Conservation (phyloP, 1,140 invertebrate species). For the Scaptomyza hsui region DNA sequence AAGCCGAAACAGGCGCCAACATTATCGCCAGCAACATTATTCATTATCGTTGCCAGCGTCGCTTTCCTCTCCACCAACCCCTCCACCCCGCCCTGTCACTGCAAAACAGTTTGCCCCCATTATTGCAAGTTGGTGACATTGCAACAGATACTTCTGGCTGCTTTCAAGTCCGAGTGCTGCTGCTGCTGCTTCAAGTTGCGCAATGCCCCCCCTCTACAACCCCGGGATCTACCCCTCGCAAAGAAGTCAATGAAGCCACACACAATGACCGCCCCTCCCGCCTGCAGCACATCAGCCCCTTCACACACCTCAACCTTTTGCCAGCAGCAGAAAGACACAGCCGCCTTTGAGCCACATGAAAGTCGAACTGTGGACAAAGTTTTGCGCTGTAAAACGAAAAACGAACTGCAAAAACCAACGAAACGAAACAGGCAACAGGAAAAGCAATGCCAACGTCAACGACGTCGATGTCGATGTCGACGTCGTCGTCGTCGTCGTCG, state of each 20-base stretch:
- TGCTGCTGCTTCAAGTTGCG: constrained; percentile 60
- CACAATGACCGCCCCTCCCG: constrained; percentile 1
- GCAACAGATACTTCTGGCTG: constrained; percentile 66
- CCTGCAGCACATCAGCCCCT: neutral
- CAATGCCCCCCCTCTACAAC: neutral
- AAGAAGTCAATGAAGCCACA: constrained; percentile 37
- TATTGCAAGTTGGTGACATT: constrained; percentile 73
- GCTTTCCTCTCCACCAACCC: too few relatives aligned
- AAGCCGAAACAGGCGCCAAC: constrained; percentile 58
- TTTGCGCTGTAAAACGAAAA: constrained; percentile 56
- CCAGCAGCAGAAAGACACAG: constrained; percentile 2
- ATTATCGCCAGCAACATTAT: constrained; percentile 76
- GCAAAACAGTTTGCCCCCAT: constrained; percentile 12
- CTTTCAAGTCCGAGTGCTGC: constrained; percentile 11
- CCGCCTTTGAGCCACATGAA: constrained; percentile 41
- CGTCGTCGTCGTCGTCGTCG: constrained; percentile 17
- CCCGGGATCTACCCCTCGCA: neutral
- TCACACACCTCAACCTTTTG: constrained; percentile 6
- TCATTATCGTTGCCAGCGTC: constrained; percentile 63
- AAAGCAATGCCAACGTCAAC: constrained; percentile 44
- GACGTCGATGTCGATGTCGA: constrained; percentile 6
- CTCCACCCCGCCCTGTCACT: neutral
- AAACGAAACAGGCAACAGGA: constrained; percentile 33
- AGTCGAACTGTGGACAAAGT: constrained; percentile 71
- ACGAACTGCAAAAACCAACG: constrained; percentile 5